Evolutionary conservation across 1,140 invertebrate species (phyloP).

Genomic region (Mercenaria mercenaria): DNA sequence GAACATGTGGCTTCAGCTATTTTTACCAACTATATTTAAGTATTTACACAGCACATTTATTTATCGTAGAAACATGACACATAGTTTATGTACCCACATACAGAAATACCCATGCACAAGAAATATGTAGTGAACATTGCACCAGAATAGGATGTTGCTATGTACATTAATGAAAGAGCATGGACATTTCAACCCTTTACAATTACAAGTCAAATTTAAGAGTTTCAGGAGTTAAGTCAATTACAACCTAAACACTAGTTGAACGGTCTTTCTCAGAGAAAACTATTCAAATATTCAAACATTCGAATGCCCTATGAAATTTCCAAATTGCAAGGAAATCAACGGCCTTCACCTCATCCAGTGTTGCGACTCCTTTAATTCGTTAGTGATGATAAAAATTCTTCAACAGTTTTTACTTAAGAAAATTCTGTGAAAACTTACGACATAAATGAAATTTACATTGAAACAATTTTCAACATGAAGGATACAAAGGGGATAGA

Average conservation of each 20-base stretch:
- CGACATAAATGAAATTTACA: neutral
- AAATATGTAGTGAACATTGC: neutral
- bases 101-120: neutral
- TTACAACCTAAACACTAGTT: too few species aligned
- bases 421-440: neutral
- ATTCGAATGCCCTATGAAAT: too few species aligned
- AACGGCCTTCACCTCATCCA: too few species aligned
- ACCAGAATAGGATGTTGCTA: neutral
- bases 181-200: too few species aligned
- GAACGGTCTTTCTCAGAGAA: too few species aligned
- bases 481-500: neutral
- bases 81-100: slow-evolving; percentile 42
- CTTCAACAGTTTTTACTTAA: too few species aligned
- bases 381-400: too few species aligned
- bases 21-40: neutral
- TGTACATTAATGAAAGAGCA: neutral
- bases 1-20: neutral
- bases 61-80: neutral
- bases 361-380: too few species aligned
- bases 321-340: too few species aligned
- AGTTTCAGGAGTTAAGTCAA: too few species aligned
- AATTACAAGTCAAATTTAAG: too few species aligned
- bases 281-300: too few species aligned
- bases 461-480: neutral
- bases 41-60: slow-evolving; percentile 2